These are phyloP conservation scores for Aphelenchoides fujianensis DNA, from an alignment of 1,140 invertebrate species.

Conservation along the genomic window DNA sequence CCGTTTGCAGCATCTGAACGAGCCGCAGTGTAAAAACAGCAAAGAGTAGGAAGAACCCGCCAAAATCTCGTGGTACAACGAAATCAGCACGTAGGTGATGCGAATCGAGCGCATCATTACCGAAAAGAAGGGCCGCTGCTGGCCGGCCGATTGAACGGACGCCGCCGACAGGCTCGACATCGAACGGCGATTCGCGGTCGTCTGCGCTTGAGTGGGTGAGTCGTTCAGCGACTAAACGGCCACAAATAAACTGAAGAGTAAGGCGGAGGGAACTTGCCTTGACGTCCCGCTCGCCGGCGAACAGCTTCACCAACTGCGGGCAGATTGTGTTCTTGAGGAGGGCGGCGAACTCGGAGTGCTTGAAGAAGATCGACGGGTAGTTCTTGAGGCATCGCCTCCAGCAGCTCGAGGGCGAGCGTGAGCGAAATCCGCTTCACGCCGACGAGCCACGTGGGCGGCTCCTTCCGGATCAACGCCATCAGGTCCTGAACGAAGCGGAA, in stretches of 20 bases:
- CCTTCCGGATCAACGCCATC: conserved; percentile 89
- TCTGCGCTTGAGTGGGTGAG: too few relatives aligned
- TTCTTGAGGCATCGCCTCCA: conserved; percentile 87
- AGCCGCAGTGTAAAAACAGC: too few relatives aligned
- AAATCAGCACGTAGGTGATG: conserved; percentile 85
- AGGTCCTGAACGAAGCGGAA: conserved; percentile 73
- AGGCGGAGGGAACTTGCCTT: too few relatives aligned
- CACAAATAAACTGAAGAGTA: too few relatives aligned
- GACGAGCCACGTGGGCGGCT: conserved; percentile 87
- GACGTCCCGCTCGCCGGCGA: conserved; percentile 83
- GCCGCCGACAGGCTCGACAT: background rate
- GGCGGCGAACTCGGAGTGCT: conserved; percentile 90
- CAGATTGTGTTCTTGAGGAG: conserved; percentile 92
- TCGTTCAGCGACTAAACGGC: too few relatives aligned
- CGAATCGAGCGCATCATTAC: conserved; percentile 89
- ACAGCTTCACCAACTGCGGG: conserved; percentile 91
- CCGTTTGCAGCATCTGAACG: conserved; percentile 86
- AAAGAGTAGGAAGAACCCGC: conserved; percentile 66
- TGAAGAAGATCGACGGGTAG: conserved; percentile 85
- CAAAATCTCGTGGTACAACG: conserved; percentile 85
- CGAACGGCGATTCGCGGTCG: conserved; percentile 11
- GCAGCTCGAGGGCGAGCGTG: conserved; percentile 88
- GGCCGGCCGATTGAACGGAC: conserved; percentile 18
- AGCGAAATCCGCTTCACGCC: conserved; percentile 94
- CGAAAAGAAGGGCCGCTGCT: conserved; percentile 83